These are phyloP conservation scores for Lichenostomus cassidix DNA, from an alignment of 2,113 vertebrate species.

Conservation along the genomic window DNA sequence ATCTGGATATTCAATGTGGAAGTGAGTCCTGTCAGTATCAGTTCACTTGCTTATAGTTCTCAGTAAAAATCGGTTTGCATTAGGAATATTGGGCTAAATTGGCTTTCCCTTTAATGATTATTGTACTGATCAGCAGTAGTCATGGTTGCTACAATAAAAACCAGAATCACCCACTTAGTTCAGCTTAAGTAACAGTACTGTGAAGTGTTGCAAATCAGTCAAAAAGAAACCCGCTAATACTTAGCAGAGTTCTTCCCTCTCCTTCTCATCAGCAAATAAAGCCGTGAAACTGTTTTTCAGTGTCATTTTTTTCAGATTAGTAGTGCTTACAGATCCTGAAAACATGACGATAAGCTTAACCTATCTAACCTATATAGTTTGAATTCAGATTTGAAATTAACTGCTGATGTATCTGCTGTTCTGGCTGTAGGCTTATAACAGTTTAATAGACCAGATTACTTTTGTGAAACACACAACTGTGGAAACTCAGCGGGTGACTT, in stretches of 20 bases:
- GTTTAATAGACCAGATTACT: neutral
- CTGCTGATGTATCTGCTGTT: neutral
- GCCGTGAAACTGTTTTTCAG: neutral
- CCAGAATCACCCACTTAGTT: neutral
- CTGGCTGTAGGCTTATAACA: neutral
- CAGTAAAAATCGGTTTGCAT: neutral
- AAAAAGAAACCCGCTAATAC: neutral
- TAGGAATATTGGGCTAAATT: neutral
- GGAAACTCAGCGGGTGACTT: neutral
- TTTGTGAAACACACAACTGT: neutral
- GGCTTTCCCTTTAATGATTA: neutral
- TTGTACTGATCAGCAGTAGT: neutral
- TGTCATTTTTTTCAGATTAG: neutral
- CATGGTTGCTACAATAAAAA: neutral
- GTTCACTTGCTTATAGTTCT: neutral
- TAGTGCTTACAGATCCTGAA: neutral
- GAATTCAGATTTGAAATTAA: neutral
- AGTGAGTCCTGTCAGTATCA: neutral
- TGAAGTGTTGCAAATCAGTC: neutral
- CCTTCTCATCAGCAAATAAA: neutral
- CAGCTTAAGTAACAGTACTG: neutral
- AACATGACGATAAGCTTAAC: neutral
- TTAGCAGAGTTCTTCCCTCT: neutral
- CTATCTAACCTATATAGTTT: neutral
- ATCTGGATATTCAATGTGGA: neutral